These are phyloP conservation scores for Spheniscus mendiculus DNA, from an alignment of 2,113 vertebrate species.

Conservation along the genomic window DNA sequence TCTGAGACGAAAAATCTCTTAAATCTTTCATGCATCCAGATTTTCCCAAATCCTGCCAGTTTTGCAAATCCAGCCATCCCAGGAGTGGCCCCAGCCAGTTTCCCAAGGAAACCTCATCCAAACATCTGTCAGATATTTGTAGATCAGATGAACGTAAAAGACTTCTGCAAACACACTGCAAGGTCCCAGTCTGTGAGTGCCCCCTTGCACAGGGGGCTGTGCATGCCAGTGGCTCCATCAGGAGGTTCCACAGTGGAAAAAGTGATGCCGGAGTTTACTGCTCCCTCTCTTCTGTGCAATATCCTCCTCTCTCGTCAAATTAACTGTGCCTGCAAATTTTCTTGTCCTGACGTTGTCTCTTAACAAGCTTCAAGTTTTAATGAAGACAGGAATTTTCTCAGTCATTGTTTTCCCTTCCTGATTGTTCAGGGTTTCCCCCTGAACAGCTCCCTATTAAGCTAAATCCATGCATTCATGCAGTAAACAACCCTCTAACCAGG, in stretches of 20 bases:
- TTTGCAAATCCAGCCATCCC: neutral
- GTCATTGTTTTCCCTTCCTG: neutral
- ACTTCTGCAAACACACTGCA: no score
- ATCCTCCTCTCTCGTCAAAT: neutral
- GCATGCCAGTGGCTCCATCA: neutral
- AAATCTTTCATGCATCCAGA: neutral
- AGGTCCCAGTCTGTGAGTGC: rapidly evolving
- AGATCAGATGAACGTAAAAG: neutral
- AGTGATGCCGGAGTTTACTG: rapidly evolving
- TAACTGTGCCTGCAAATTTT: neutral
- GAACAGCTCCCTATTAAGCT: neutral
- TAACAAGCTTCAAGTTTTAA: neutral
- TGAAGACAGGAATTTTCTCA: neutral
- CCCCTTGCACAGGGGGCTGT: neutral
- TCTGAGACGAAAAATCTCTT: neutral
- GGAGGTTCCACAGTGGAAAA: neutral
- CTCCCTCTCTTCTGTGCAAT: neutral
- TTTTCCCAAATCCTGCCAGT: neutral
- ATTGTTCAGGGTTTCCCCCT: neutral
- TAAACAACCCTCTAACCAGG: conserved; percentile 2
- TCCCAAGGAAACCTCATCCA: neutral
- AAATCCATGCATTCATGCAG: neutral
- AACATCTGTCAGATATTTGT: neutral
- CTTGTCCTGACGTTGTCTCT: neutral
- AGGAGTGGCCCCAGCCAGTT: neutral